Evolutionary conservation across 2,888 invertebrate species (phyloP), one percentile per base, ranked within the genome.

Genomic region (Anthoptus insignis): DNA sequence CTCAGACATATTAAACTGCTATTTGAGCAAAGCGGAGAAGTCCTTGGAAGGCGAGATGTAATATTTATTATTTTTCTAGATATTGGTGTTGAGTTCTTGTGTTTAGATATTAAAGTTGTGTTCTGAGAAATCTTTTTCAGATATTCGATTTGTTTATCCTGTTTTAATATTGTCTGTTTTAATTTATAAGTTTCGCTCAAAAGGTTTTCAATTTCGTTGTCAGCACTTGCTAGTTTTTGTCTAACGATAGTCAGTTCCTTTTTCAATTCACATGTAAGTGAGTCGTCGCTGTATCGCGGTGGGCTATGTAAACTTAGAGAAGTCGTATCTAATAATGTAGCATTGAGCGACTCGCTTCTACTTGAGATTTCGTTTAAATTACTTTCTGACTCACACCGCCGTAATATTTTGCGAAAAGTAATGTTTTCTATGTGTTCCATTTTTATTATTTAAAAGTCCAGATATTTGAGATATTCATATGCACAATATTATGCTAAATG

Each of bases 141-240:
- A 34, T n/a, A 3, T 34, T 34, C 34, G 13, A 34, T 34, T n/a
- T 34, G 34, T n/a, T 13, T 34, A n/a, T 34, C n/a, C 3, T 34
- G 34, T 34, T 34, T n/a, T 4, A 34, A n/a, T n/a, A 34, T 13
- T n/a, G 34, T 34, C n/a, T 34, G 34, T 34, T 34, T 34, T 13
- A 34, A n/a, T 34, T 34, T 13, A 34, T 34, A n/a, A 34, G 13
- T 34, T n/a, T 34, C 34, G n/a, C n/a, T n/a, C 34, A 34, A 13
- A 34, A 34, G 34, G 34, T 34, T 34, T n/a, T 34, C 34, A n/a
- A 34, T 34, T 34, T 34, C 34, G n/a, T n/a, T 34, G n/a, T 34
- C 34, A n/a, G 34, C 34, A n/a, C 13, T 34, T 34, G 13, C n/a
- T n/a, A 34, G 34, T 34, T 34, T 34, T 34, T 34, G 34, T 34